A percentile compares a stretch with the other conserved stretches of the same genome.
These are phyloP conservation scores for Ariopsis seemanni DNA, from an alignment of 2,113 vertebrate species.

Conservation along the genomic window DNA sequence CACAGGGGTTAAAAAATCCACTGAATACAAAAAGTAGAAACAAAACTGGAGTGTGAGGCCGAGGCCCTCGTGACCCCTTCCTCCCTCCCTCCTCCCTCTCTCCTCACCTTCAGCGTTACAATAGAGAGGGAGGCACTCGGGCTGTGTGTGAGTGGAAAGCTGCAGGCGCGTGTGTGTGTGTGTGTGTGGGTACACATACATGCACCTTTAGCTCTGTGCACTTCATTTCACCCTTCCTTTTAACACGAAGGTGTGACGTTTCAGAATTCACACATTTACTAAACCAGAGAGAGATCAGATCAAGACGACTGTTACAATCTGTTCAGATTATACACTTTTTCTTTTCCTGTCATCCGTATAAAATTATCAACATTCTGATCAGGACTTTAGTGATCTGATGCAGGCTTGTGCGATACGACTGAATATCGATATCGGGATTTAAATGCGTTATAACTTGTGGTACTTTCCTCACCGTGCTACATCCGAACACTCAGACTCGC, in stretches of 20 bases:
- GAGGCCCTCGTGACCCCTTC: slow-evolving; percentile 60
- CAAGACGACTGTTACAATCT: too few relatives aligned
- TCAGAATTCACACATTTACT: background rate
- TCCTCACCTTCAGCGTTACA: slow-evolving; percentile 78
- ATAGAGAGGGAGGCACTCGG: slow-evolving; percentile 75
- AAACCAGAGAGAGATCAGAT: background rate
- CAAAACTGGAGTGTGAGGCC: slow-evolving; percentile 71
- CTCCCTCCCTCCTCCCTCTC: slow-evolving; percentile 46
- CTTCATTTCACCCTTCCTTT: background rate
- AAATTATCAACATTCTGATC: background rate
- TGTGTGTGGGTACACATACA: slow-evolving; percentile 45
- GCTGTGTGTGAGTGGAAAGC: slow-evolving; percentile 55
- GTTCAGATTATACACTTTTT: too few relatives aligned
- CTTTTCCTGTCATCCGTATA: too few relatives aligned
- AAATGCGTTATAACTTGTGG: background rate
- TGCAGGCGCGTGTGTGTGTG: slow-evolving; percentile 16
- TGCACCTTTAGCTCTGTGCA: background rate
- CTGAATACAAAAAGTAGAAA: slow-evolving; percentile 78
- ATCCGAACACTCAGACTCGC: background rate
- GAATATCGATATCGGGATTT: background rate
- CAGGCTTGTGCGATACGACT: background rate
- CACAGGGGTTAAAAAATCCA: slow-evolving; percentile 89
- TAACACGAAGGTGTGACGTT: background rate
- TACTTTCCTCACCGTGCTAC: background rate
- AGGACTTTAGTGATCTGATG: background rate